These are phyloP conservation scores for Drosophila saltans DNA, from an alignment of 1,140 invertebrate genomes.

Conservation along the genomic window DNA sequence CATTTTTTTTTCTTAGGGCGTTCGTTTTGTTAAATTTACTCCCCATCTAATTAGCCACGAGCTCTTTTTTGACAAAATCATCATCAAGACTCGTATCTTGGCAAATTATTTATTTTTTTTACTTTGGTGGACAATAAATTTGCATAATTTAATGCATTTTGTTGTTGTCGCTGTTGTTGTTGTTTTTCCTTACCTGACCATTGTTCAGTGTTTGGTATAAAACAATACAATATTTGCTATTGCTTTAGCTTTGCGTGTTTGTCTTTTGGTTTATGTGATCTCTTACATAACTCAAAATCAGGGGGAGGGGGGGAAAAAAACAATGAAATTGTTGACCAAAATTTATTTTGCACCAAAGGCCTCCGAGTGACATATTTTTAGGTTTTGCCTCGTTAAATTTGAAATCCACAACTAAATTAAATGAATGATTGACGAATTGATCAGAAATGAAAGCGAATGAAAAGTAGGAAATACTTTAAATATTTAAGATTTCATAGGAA, in stretches of 20 bases:
- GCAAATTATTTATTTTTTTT: slow-evolving; percentile 27
- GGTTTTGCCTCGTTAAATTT: slow-evolving; percentile 3
- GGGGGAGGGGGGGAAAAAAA: neutral
- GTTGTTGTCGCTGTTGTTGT: slow-evolving; percentile 36
- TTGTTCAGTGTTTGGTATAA: slow-evolving; percentile 17
- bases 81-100: neutral
- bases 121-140: slow-evolving; percentile 45
- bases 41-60: slow-evolving; percentile 66
- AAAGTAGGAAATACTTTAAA: neutral
- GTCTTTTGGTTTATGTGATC: slow-evolving; percentile 26
- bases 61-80: slow-evolving; percentile 18
- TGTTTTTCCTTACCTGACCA: slow-evolving; percentile 15
- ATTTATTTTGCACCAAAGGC: slow-evolving; percentile 53
- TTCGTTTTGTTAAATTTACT: slow-evolving; percentile 44
- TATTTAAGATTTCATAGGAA: too few species aligned
- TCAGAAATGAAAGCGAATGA: neutral
- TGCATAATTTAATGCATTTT: slow-evolving; percentile 76
- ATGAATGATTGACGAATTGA: neutral
- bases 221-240: slow-evolving; percentile 41
- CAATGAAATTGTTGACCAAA: slow-evolving; percentile 56
- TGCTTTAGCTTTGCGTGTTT: slow-evolving; percentile 14
- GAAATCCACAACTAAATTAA: neutral
- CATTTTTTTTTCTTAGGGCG: slow-evolving; percentile 25
- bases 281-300: slow-evolving; percentile 37
- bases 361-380: slow-evolving; percentile 50